Evolutionary conservation across 2,888 invertebrate species (phyloP).

Genomic region (Rhagium mordax): DNA sequence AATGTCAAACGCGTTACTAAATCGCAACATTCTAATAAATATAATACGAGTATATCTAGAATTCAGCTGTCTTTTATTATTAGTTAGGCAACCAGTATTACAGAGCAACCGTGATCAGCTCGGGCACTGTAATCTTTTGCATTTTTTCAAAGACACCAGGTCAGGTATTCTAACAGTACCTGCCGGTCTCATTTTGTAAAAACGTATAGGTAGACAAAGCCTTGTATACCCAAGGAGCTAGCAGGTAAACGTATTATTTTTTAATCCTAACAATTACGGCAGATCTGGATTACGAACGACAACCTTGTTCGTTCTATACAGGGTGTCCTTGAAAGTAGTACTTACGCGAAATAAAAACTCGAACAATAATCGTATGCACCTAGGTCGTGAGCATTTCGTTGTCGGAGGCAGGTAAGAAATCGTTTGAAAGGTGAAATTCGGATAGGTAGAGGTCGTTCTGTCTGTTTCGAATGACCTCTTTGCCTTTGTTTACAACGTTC

Average conservation of each 20-base stretch:
- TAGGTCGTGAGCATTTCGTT: slow-evolving; percentile 11
- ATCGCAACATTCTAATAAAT: too few relatives aligned
- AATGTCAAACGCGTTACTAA: too few relatives aligned
- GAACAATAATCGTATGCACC: slow-evolving; percentile 7
- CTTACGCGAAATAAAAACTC: slow-evolving; percentile 12
- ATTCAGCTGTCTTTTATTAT: too few relatives aligned
- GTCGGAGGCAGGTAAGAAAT: background rate
- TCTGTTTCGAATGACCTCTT: background rate
- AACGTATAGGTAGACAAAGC: background rate
- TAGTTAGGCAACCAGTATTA: too few relatives aligned
- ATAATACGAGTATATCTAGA: too few relatives aligned
- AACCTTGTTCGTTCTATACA: slow-evolving; percentile 18
- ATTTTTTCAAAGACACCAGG: background rate
- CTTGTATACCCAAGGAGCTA: background rate
- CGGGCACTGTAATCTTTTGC: too few relatives aligned
- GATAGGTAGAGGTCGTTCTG: slow-evolving; percentile 11
- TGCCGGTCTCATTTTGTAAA: background rate
- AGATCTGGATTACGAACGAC: background rate
- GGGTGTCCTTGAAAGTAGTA: slow-evolving; percentile 15
- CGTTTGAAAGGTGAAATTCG: slow-evolving; percentile 11
- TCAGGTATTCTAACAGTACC: background rate
- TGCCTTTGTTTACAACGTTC: background rate
- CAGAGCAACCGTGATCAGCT: too few relatives aligned
- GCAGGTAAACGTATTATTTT: slow-evolving; percentile 5
- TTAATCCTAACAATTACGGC: background rate